phyloP scores from a whole-genome alignment of 2,888 invertebrate genomes.

The Cosmia pyralina region DNA sequence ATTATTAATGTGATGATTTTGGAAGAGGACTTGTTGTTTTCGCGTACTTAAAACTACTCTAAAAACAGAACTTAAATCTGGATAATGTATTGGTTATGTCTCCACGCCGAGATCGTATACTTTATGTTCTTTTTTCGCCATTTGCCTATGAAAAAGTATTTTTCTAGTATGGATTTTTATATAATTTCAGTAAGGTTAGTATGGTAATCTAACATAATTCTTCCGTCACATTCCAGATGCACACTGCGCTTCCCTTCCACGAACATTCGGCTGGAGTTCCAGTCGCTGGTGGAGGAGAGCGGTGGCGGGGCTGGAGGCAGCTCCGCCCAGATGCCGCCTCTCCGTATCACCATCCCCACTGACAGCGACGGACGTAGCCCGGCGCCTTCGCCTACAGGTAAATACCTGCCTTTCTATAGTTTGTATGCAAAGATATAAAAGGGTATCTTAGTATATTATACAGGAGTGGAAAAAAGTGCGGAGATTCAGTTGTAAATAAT shows the following conservation, averaged over 20 bases:
- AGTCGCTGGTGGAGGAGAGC: conserved; percentile 96
- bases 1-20: conserved; percentile 30
- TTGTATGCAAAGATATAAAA: not conserved
- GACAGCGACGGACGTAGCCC: conserved; percentile 93
- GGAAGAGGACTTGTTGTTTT: conserved; percentile 25
- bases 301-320: conserved; percentile 88
- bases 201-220: not conserved
- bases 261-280: conserved; percentile 98
- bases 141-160: not conserved
- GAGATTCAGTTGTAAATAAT: too few species aligned
- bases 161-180: not conserved
- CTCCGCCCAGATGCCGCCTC: conserved; percentile 92
- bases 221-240: conserved; percentile 92
- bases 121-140: too few species aligned
- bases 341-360: conserved; percentile 96
- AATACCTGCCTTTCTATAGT: conserved; percentile 26
- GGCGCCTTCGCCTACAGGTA: conserved; percentile 97
- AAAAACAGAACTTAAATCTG: conserved; percentile 10
- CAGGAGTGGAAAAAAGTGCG: not conserved
- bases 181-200: not conserved
- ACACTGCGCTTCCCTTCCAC: conserved; percentile 99
- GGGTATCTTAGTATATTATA: not conserved
- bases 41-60: conserved; percentile 6
- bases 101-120: too few species aligned
- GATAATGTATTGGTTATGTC: conserved; percentile 2